Evolutionary conservation across 2,797 vertebrate species (phyloP), one percentile per base, ranked within the genome.

Genomic region (Phylloscopus collybita): DNA sequence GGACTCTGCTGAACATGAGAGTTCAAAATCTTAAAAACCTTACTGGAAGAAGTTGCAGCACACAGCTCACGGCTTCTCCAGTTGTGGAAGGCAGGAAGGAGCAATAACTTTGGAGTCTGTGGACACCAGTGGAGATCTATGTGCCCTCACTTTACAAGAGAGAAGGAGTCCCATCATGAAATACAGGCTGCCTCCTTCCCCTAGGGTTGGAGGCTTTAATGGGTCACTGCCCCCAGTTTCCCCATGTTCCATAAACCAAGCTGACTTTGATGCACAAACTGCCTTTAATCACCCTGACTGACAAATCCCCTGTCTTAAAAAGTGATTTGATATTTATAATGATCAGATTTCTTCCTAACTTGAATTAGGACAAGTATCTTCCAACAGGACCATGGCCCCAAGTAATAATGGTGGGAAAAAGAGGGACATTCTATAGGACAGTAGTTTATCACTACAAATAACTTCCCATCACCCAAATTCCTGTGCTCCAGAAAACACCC

Each of bases 71-170:
- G 7, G 20, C 34, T 91, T 32, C 16, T 27, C 16, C 36, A 15
- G 38, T 0, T 51, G 32, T 18, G 19, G 23, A n/a, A 67, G 27
- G 40, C 27, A 60, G 66, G 34, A 74, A 78, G 45, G 10, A 78
- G 6, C 19, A 49, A 7, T n/a, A 56, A 49, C 32, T 75, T 45
- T 27, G 42, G 40, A 73, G 16, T 21, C 53, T 53, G 3, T 10
- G 9, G 21, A 32, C 29, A 25, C 5, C 42, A 53, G 6, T 1
- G 4, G 26, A 74, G 20, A 66, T 22, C 4, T 16, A 1, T 5
- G 5, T 34, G 22, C 50, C 30, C 21, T 29, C 49, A 16, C 45
- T 64, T 30, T 19, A 26, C 14, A 30, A 36, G 30, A 67, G 54
- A 59, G 25, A 23, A 57, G 12, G 34, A 34, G 21, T 82, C 45